Percentiles rank a stretch among this genome's conserved stretches.
phyloP scores from a whole-genome alignment of 2,888 invertebrate species.

The Xanthia togata region DNA sequence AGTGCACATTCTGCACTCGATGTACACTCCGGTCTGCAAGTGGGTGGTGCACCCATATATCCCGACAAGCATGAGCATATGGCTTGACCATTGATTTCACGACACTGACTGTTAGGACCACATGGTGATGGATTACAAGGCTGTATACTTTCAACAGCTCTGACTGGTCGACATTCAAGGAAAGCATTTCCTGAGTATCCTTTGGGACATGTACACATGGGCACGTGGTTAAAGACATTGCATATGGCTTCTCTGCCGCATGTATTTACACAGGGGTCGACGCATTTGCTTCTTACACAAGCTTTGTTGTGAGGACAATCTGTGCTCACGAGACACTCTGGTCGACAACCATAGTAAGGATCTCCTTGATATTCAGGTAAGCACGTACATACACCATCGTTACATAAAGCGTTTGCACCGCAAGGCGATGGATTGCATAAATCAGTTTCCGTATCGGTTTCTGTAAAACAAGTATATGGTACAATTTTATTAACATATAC shows the following conservation, averaged over 20 bases:
- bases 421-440: conserved; percentile 93
- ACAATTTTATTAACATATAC: not conserved
- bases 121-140: conserved; percentile 94
- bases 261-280: conserved; percentile 94
- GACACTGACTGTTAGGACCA: conserved; percentile 93
- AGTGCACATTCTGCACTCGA: conserved; percentile 92
- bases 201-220: conserved; percentile 90
- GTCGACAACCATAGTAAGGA: conserved; percentile 94
- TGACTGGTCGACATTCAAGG: conserved; percentile 90
- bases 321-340: conserved; percentile 94
- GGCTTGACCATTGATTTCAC: conserved; percentile 92
- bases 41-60: conserved; percentile 93
- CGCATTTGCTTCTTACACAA: conserved; percentile 93
- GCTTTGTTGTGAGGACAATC: conserved; percentile 93
- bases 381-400: conserved; percentile 93
- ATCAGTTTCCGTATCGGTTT: conserved; percentile 80
- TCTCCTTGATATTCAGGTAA: conserved; percentile 94
- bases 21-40: conserved; percentile 93
- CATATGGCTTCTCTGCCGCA: conserved; percentile 94
- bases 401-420: conserved; percentile 93
- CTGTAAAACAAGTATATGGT: conserved; percentile 69
- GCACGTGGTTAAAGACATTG: conserved; percentile 92
- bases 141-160: conserved; percentile 81
- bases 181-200: conserved; percentile 93
- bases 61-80: conserved; percentile 93